Evolutionary conservation across 2,888 invertebrate species (phyloP), one percentile per base, ranked within the genome.

Genomic region (Synergus umbraculus): DNA sequence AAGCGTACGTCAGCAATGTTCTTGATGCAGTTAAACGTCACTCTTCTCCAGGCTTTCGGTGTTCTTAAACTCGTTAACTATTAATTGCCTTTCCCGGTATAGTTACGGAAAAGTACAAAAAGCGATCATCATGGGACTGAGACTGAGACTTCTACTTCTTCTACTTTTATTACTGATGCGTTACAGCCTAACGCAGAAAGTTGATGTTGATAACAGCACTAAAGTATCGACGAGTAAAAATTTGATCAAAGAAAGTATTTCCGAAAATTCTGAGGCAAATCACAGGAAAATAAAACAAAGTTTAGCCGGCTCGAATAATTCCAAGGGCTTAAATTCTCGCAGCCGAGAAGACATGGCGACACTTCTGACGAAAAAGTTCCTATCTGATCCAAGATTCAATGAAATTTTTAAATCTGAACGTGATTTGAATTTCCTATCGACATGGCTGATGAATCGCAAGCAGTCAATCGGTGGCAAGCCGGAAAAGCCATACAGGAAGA

Each of bases 401-500:
- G 73, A 73, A 73, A 54, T 73, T 73, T 54, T 37, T 1, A 73
- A 73, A 37, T 73, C 73, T 54, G 37, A 73, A 37, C 73, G 73
- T 73, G 73, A 46, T 54, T 73, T 73, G 73, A 73, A 73, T 73
- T 37, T 54, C 54, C 49, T 73, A 54, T 10, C 54, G 15, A 29
- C 37, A 22, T 15, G 46, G 37, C n/a, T 37, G 54, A 54, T 54
- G 41, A 73, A 73, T 10, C 49, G 54, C 54, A 49, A 73, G 15
- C 15, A 37, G 54, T 54, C 54, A 46, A 54, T 73, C 49, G 49
- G 10, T 0, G 37, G 49, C 37, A 73, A 73, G 37, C 29, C 73
- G 73, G 73, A 73, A 73, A 73, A 73, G 37, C 9, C 73, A 15
- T 41, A 73, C 73, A 49, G 73, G 73, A 73, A 73, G 73, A 22